Percentiles rank a stretch among this genome's conserved stretches.
These are phyloP conservation scores for Schrankia costaestrigalis DNA, from an alignment of 2,888 invertebrate genomes.

Conservation along the genomic window DNA sequence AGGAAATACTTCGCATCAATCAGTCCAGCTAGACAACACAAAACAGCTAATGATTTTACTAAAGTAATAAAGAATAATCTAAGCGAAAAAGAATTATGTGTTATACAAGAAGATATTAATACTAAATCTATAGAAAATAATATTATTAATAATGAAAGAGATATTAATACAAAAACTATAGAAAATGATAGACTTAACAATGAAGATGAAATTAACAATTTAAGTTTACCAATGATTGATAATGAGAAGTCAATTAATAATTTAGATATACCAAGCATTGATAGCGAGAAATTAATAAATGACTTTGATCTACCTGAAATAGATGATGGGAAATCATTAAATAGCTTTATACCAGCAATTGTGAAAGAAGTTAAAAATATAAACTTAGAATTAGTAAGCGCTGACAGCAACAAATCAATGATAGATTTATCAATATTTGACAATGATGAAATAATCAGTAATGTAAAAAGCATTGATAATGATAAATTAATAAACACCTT, in stretches of 20 bases:
- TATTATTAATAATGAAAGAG: not conserved
- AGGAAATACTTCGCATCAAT: slow-evolving; percentile 16
- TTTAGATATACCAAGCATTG: slow-evolving; percentile 5
- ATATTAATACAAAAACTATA: slow-evolving; percentile 2
- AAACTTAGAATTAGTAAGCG: too few species aligned
- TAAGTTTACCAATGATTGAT: not conserved
- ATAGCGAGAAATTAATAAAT: slow-evolving; percentile 3
- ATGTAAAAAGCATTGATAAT: slow-evolving; percentile 2
- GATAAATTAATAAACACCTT: slow-evolving; percentile 8
- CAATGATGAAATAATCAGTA: too few species aligned
- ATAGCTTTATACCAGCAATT: too few species aligned
- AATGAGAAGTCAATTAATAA: slow-evolving; percentile 5
- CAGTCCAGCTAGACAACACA: slow-evolving; percentile 8
- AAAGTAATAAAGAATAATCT: slow-evolving; percentile 5
- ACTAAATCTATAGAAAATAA: not conserved
- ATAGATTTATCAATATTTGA: slow-evolving; percentile 8
- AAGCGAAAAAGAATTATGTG: slow-evolving; percentile 16
- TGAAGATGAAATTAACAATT: not conserved
- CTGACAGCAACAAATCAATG: too few species aligned
- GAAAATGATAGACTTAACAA: slow-evolving; percentile 8
- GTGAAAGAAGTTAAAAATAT: too few species aligned
- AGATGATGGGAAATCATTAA: slow-evolving; percentile 1
- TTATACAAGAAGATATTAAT: slow-evolving; percentile 2
- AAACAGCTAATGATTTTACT: slow-evolving; percentile 18
- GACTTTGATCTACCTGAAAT: slow-evolving; percentile 11